Base-by-base conservation (phyloP, 2,888 invertebrate genomes). In the Orthosia cruda region DNA sequence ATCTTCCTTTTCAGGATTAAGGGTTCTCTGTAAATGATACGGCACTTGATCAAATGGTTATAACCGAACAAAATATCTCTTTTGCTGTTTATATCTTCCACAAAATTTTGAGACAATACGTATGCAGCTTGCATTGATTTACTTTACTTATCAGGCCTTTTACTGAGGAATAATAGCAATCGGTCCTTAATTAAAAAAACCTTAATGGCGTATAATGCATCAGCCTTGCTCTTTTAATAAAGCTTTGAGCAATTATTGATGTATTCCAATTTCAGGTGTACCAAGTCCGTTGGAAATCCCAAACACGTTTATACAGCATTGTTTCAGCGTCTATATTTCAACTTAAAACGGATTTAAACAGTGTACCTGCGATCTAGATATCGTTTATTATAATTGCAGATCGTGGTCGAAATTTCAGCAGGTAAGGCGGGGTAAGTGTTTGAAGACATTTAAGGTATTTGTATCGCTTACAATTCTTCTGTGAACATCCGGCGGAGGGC, bases 381-480 rank as follows among this genome's bases (percentile, higher is more conserved):
- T 88, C 92, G 92, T 94, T 91, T 93, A 93, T 94, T 93, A 94
- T 93, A 93, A 94, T 94, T 94, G 93, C 90, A 94, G 93, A 93
- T 93, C 84, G 93, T 83, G 87, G 88, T 91, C 88, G 89, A 90
- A 91, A 90, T 90, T 92, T 92, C 89, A 92, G 87, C 88, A 86
- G 90, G 85, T 90, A 90, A 87, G 89, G 89, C 86, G 82, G 88
- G 90, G 91, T 92, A 93, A 94, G 94, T 94, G 94, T 95, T 94
- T 93, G 93, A 94, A 94, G 94, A 94, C 93, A 93, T 95, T 94
- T 94, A 94, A 93, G 93, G 93, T 92, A 95, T 95, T 95, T 94
- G 95, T 94, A 95, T 95, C 95, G 95, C 95, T 94, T 94, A 94
- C 95, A 93, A 94, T 95, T 94, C 94, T 94, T 94, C 95, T 94